Conservation (phyloP, 2,113 vertebrate species). For the Sinocyclocheilus rhinocerous region DNA sequence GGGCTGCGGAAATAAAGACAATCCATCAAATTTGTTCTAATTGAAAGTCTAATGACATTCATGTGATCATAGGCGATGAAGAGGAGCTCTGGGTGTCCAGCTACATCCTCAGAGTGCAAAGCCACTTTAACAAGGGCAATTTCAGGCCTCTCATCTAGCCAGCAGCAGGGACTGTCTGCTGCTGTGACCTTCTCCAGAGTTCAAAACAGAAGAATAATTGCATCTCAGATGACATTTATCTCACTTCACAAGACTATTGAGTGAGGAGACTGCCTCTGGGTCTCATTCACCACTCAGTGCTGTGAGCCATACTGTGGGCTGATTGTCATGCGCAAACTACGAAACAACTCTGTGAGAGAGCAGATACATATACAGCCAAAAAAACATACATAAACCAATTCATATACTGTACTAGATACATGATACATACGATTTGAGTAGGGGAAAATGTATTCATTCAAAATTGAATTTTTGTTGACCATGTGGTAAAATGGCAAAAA, state of each 20-base stretch:
- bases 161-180: constrained; percentile 65
- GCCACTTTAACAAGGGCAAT: not conserved
- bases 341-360: constrained; percentile 1
- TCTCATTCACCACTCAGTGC: constrained; percentile 9
- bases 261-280: constrained; percentile 21
- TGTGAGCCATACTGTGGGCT: constrained; percentile 5
- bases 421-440: not conserved
- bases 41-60: constrained; percentile 30
- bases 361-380: not conserved
- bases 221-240: constrained; percentile 50
- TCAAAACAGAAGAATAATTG: constrained; percentile 71
- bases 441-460: not conserved
- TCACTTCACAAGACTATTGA: constrained; percentile 44
- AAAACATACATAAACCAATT: not conserved
- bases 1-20: not conserved
- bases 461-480: not conserved
- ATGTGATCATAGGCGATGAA: not conserved
- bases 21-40: constrained; percentile 32
- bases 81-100: constrained; percentile 19
- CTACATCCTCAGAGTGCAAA: not conserved
- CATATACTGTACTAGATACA: not conserved
- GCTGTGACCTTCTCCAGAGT: constrained; percentile 61
- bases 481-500: not conserved
- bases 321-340: constrained; percentile 17
- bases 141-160: constrained; percentile 69